Conservation (phyloP, 1,140 invertebrate species). For the Schlechtendalia chinensis region DNA sequence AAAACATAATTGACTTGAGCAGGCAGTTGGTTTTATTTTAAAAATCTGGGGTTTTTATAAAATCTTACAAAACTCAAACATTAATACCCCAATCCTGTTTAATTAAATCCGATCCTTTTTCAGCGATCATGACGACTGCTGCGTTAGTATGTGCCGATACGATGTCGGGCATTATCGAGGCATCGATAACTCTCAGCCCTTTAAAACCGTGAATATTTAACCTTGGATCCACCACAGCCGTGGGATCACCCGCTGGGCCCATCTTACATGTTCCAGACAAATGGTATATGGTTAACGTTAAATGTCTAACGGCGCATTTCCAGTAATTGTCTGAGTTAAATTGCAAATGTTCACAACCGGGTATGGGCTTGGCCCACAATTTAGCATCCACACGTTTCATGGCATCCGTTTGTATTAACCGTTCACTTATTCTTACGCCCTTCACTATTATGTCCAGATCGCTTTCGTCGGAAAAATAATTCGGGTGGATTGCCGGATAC, state of each 20-base stretch:
- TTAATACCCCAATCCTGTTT: constrained; percentile 55
- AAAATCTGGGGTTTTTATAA: too few species aligned
- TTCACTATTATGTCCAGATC: constrained; percentile 73
- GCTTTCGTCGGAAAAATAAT: constrained; percentile 70
- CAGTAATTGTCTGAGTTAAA: constrained; percentile 66
- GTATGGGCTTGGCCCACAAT: constrained; percentile 56
- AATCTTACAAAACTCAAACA: too few species aligned
- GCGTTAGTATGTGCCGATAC: constrained; percentile 50
- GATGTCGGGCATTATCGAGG: constrained; percentile 51
- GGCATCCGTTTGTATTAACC: constrained; percentile 63
- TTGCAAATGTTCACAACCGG: constrained; percentile 57
- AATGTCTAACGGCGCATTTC: constrained; percentile 60
- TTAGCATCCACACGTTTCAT: constrained; percentile 65
- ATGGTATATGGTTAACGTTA: constrained; percentile 73
- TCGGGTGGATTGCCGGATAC: constrained; percentile 76
- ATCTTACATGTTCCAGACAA: constrained; percentile 65
- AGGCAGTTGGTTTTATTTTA: too few species aligned
- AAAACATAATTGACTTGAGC: too few species aligned
- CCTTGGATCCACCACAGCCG: constrained; percentile 59
- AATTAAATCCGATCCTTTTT: constrained; percentile 51
- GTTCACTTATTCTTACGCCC: constrained; percentile 68
- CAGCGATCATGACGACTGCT: not conserved
- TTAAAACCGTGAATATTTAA: constrained; percentile 68
- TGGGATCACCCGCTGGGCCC: constrained; percentile 57
- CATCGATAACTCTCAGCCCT: constrained; percentile 49